Base-by-base conservation (phyloP, 2,113 vertebrate genomes). In the Chamaetylas fuelleborni region DNA sequence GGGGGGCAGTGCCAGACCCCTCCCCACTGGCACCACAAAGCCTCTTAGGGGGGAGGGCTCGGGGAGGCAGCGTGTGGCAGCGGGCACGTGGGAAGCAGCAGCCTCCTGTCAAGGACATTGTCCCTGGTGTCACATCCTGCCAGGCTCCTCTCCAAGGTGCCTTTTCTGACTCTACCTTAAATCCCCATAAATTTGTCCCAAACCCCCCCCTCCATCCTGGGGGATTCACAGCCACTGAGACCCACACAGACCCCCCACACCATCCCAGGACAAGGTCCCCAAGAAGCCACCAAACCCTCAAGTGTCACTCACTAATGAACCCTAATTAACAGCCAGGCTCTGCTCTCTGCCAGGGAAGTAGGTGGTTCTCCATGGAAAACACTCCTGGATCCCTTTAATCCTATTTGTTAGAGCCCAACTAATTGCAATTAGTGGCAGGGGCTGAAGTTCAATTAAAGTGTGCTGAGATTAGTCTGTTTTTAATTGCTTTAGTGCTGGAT, bases 371-470 rank as follows among this genome's bases (percentile, higher is more conserved):
- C 25, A 1, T 9, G 25, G 58, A 31, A 72, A 92, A 73, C 20
- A 1, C 33, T 64, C 53, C 66, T 6, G 12, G 29, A 51, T 60
- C 42, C 48, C 45, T 28, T 23, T 96, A 96, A 96, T 96, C 93
- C 94, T 94, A 40, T 93, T 96, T 95, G 50, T 29, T 60, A 83
- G 84, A 87, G 43, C 20, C 50, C 80, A 60, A 19, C 78, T 96
- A 93, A 94, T 82, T 95, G 92, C 92, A 96, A 81, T 92, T 93
- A 92, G 72, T 45, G 53, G 66, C 66, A 40, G 31, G 72, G 66
- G 26, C 90, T 93, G 95, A 57, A 61, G 85, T 93, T 87, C 97
- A 92, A 96, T 97, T 96, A 96, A 97, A 97, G 85, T 54, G 85
- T 70, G 11, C 96, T 5, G 25, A 86, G 95, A 95, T 97, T 89